phyloP scores from a whole-genome alignment of 2,888 invertebrate species.

The Leptinotarsa juncta region DNA sequence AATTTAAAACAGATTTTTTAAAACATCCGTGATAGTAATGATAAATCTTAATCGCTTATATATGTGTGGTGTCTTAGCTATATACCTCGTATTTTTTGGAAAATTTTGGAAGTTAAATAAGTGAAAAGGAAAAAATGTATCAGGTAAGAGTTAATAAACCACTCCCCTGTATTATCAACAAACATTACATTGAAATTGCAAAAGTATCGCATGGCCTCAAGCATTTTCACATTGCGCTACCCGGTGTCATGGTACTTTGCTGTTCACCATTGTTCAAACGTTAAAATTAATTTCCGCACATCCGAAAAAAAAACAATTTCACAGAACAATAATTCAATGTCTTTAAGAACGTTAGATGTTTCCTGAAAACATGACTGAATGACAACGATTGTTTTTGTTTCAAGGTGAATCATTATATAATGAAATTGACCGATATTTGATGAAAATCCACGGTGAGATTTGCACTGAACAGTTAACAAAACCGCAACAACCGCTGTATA shows the following conservation, averaged over 20 bases:
- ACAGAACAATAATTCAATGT: neutral
- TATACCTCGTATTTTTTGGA: too few relatives aligned
- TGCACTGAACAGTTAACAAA: too few relatives aligned
- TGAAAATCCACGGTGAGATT: too few relatives aligned
- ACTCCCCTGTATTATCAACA: conserved; percentile 46
- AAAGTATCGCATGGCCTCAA: conserved; percentile 1
- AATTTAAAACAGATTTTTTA: too few relatives aligned
- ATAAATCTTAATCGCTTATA: too few relatives aligned
- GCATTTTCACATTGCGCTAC: conserved; percentile 27
- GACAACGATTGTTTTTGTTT: neutral
- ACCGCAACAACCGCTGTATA: too few relatives aligned
- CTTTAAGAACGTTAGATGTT: neutral
- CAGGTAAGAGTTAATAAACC: neutral
- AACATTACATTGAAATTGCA: conserved; percentile 45
- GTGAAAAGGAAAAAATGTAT: neutral
- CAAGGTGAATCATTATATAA: neutral
- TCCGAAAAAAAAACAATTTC: conserved; percentile 5
- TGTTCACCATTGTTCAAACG: conserved; percentile 38
- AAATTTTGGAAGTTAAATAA: too few relatives aligned
- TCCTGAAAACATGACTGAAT: neutral
- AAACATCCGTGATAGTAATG: too few relatives aligned
- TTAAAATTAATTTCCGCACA: conserved; percentile 6
- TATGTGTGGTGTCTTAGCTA: too few relatives aligned
- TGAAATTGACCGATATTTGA: too few relatives aligned
- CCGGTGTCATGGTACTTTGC: conserved; percentile 39